A percentile compares a stretch with the other conserved stretches of the same genome.
phyloP scores from a whole-genome alignment of 1,140 invertebrate genomes.

The Eumaeus atala region DNA sequence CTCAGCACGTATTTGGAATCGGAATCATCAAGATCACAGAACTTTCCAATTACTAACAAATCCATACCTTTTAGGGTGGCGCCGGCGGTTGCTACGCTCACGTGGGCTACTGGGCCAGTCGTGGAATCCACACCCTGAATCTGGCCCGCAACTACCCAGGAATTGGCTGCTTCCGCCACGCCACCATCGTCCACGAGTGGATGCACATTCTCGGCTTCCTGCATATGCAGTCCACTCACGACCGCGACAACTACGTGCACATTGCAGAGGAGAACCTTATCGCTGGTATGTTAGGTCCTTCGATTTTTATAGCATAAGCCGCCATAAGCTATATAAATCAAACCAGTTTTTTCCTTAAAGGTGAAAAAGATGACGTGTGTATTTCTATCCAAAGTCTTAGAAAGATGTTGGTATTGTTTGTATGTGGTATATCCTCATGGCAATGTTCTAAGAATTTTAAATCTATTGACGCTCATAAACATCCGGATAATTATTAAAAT shows the following conservation, averaged over 20 bases:
- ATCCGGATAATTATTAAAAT: too few species aligned
- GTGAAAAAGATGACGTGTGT: too few species aligned
- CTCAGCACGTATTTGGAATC: too few species aligned
- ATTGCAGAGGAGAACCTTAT: constrained; percentile 81
- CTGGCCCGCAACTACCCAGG: constrained; percentile 61
- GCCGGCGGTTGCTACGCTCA: constrained; percentile 69
- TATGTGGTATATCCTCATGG: too few species aligned
- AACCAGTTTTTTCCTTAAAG: too few species aligned
- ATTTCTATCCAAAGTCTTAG: too few species aligned
- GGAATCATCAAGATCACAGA: too few species aligned
- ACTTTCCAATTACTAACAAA: too few species aligned
- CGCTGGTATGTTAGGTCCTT: constrained; percentile 33
- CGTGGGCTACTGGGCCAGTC: constrained; percentile 58
- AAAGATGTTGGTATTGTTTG: too few species aligned
- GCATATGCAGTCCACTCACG: constrained; percentile 82
- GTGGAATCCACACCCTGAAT: constrained; percentile 65
- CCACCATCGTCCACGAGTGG: constrained; percentile 79
- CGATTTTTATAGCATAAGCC: not conserved
- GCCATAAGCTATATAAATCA: too few species aligned
- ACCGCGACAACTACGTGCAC: constrained; percentile 81
- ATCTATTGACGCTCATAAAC: too few species aligned
- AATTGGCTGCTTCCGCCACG: constrained; percentile 68
- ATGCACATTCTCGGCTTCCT: constrained; percentile 83
- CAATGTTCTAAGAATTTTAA: too few species aligned
- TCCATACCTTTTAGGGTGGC: constrained; percentile 40